Conservation (phyloP, 2,797 vertebrate species). For the Pangasius mekongensis region DNA sequence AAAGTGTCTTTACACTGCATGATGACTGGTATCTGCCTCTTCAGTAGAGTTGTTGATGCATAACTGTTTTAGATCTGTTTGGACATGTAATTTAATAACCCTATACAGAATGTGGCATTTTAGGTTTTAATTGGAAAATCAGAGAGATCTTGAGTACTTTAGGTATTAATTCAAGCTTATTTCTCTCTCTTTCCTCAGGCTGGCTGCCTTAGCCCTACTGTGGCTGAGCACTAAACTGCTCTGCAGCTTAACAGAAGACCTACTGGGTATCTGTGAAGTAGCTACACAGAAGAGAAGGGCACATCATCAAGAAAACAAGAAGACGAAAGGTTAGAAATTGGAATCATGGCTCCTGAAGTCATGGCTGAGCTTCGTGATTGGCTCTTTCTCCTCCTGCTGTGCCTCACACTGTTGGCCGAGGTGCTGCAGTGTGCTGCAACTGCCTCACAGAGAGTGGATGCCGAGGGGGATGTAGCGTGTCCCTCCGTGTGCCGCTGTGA, state of each 20-base stretch:
- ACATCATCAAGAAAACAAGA: constrained; percentile 13
- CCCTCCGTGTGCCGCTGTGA: constrained; percentile 92
- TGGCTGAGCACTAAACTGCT: constrained; percentile 39
- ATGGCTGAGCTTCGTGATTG: constrained; percentile 76
- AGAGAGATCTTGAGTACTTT: constrained; percentile 21
- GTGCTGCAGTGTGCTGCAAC: constrained; percentile 76
- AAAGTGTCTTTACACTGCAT: constrained; percentile 53
- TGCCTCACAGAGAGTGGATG: constrained; percentile 70
- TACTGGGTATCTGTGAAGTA: constrained; percentile 38
- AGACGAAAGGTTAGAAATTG: not conserved
- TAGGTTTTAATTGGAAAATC: constrained; percentile 31
- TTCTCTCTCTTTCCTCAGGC: constrained; percentile 64
- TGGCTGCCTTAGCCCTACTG: constrained; percentile 61
- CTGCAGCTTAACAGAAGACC: constrained; percentile 16
- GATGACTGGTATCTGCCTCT: constrained; percentile 50
- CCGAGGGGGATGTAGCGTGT: constrained; percentile 76
- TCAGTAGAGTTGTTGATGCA: constrained; percentile 50
- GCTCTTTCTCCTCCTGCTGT: constrained; percentile 81
- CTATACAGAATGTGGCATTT: constrained; percentile 24
- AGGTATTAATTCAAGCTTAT: constrained; percentile 50
- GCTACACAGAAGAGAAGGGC: not conserved
- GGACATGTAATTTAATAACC: constrained; percentile 42
- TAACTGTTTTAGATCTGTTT: constrained; percentile 46
- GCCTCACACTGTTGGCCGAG: constrained; percentile 78
- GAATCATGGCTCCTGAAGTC: constrained; percentile 72